Conservation (phyloP, 2,888 invertebrate species). For the Leucania comma region DNA sequence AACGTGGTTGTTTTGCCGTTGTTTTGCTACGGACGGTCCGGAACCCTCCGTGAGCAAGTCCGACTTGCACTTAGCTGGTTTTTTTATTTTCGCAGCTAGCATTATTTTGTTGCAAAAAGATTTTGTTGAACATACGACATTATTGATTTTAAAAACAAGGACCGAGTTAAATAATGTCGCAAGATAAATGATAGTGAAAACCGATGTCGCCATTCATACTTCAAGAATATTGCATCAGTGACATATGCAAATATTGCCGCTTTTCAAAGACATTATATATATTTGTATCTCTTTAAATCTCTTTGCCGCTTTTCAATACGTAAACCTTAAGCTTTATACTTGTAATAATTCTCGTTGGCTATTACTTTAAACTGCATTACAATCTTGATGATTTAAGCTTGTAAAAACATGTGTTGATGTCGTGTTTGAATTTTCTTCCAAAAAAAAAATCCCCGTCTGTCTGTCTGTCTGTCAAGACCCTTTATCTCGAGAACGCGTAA, state of each 20-base stretch:
- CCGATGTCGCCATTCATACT: constrained; percentile 31
- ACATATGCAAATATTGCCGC: constrained; percentile 33
- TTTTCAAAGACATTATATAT: constrained; percentile 29
- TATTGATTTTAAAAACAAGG: constrained; percentile 1
- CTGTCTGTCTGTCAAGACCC: too few species aligned
- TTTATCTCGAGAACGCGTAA: too few species aligned
- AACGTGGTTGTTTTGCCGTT: too few species aligned
- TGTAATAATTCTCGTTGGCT: constrained; percentile 40
- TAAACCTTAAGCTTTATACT: constrained; percentile 30
- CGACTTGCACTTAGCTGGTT: too few species aligned
- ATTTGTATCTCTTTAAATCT: too few species aligned
- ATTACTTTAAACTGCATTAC: constrained; percentile 30
- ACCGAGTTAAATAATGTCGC: neutral
- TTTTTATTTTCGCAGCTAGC: neutral
- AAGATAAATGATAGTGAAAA: constrained; percentile 19
- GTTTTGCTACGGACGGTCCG: too few species aligned
- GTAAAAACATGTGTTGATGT: constrained; percentile 9
- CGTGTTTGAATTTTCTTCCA: constrained; percentile 16
- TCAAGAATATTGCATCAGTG: constrained; percentile 33
- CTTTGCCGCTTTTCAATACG: constrained; percentile 31
- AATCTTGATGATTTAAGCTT: constrained; percentile 18
- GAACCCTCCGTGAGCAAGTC: too few species aligned
- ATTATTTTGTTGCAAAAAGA: neutral
- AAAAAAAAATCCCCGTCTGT: too few species aligned
- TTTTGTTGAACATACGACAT: neutral